Evolutionary conservation across 2,113 vertebrate species (phyloP), one percentile per base, ranked within the genome.

Genomic region (Apeltes quadracus): DNA sequence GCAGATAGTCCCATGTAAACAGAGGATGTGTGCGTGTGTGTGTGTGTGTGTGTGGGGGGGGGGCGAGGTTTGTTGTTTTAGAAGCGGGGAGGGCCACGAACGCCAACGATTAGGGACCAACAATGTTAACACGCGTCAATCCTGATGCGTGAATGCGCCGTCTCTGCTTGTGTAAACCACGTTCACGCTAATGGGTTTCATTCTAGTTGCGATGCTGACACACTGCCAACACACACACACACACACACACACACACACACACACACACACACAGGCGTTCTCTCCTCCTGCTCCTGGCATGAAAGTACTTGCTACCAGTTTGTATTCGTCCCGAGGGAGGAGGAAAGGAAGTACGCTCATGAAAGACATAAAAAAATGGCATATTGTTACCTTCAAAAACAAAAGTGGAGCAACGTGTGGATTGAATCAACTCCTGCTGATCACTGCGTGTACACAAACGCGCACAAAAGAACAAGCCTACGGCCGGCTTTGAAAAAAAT

Each of bases 221-320:
- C 65, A 58, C 23, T 14, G 7, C 48, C 77, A 68, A 84, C 74
- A 74, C 65, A 6, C 58, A 80, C 74, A 79, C 82, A 61, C 75
- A 72, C 78, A 65, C 77, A 76, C 34, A 72, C 48, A 65, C 68
- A 59, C 46, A 46, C 59, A 81, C 72, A 80, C 83, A 63, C 76
- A 73, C 78, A 67, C 76, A 77, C 41, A 74, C 53, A 64, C 68
- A 58, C 44, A 51, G 54, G 23, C 54, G 54, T 43, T 57, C 69
- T 69, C 69, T 77, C 55, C n/a, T 73, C 23, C 79, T 73, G 64
- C 61, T 79, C 36, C 55, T 36, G 61, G 74, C 2, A 13, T 9
- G 1, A 62, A 46, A 72, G 70, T 25, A 64, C 39, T 75, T 73
- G 43, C 57, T 36, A 66, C n/a, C 34, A 53, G 59, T 50, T 59